A percentile compares a stretch with the other conserved stretches of the same genome.
Conservation (phyloP, 2,113 vertebrate genomes). For the Ictalurus punctatus region DNA sequence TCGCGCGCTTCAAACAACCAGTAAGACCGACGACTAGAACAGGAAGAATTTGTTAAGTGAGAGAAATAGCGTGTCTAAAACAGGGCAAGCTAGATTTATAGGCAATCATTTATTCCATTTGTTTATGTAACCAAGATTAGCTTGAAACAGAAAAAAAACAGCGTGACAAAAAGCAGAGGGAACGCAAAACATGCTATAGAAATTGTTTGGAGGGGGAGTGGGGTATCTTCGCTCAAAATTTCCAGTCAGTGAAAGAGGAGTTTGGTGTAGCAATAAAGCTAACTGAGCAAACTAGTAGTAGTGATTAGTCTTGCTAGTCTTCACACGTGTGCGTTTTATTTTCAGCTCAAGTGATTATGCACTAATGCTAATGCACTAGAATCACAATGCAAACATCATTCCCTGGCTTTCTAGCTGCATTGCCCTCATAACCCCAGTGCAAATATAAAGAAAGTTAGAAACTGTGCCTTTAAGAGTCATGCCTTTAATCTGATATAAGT, state of each 20-base stretch:
- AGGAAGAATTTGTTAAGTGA: constrained; percentile 23
- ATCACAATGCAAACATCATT: not conserved
- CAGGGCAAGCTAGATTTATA: not conserved
- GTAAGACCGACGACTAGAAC: not conserved
- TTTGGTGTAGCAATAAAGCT: not conserved
- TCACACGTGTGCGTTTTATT: not conserved
- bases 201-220: too few relatives aligned
- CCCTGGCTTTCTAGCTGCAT: not conserved
- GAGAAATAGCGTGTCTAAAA: not conserved
- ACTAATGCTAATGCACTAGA: not conserved
- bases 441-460: not conserved
- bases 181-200: not conserved
- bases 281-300: not conserved
- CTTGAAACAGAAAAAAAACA: not conserved
- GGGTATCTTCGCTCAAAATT: not conserved
- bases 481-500: not conserved
- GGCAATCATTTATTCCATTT: not conserved
- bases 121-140: constrained; percentile 26
- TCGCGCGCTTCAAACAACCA: not conserved
- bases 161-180: not conserved
- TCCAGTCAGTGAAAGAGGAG: not conserved
- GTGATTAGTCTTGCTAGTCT: not conserved
- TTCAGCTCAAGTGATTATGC: not conserved
- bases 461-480: not conserved
- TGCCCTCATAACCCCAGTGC: not conserved